Percentiles rank a stretch among this genome's conserved stretches.
Evolutionary conservation across 2,888 invertebrate species (phyloP).

Genomic region (Gandaritis pyraliata): DNA sequence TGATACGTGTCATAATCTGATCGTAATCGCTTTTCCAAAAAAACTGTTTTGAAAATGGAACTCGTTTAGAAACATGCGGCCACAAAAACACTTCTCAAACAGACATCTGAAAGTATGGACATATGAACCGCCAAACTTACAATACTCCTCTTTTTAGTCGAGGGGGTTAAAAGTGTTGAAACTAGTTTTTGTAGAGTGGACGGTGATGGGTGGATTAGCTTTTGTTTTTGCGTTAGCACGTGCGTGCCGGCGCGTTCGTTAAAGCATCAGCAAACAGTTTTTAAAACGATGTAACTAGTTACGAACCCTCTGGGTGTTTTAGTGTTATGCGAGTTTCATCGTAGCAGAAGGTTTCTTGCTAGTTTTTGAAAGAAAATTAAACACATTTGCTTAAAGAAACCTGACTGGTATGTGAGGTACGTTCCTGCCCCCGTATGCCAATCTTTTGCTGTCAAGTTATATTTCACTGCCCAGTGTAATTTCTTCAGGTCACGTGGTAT

Average conservation of each 20-base stretch:
- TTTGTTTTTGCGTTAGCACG: conserved; percentile 47
- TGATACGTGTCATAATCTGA: too few relatives aligned
- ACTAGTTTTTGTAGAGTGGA: conserved; percentile 44
- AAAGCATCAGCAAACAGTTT: conserved; percentile 51
- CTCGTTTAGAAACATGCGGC: too few relatives aligned
- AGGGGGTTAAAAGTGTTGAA: conserved; percentile 36
- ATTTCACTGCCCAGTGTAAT: too few relatives aligned
- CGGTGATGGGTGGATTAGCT: conserved; percentile 48
- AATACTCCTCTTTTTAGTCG: conserved; percentile 3
- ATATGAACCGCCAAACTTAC: neutral
- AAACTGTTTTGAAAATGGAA: too few relatives aligned
- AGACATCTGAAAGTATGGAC: too few relatives aligned
- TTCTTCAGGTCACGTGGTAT: too few relatives aligned
- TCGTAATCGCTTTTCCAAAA: too few relatives aligned
- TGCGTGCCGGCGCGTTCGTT: conserved; percentile 60
- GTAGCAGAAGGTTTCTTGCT: conserved; percentile 6
- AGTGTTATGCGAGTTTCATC: conserved; percentile 35
- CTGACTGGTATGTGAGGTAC: too few relatives aligned
- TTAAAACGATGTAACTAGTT: conserved; percentile 52
- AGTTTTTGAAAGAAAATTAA: neutral
- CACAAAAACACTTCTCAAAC: too few relatives aligned
- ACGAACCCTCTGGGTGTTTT: conserved; percentile 40
- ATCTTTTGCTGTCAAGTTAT: too few relatives aligned
- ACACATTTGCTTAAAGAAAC: neutral
- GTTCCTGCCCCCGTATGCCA: too few relatives aligned